These are phyloP conservation scores for Drosophila recens DNA, from an alignment of 2,888 invertebrate species.

Conservation along the genomic window DNA sequence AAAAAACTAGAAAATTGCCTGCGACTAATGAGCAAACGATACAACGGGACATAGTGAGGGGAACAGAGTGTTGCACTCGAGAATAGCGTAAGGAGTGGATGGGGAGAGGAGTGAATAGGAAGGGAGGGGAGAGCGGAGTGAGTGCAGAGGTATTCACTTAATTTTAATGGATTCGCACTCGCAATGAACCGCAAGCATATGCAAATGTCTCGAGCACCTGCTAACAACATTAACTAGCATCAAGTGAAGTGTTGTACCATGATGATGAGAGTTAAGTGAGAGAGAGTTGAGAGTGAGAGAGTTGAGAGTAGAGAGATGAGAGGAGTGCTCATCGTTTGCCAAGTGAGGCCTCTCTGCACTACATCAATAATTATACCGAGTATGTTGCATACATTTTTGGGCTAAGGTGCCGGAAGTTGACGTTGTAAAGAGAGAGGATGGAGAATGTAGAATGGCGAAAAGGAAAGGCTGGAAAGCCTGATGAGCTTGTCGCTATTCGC, in stretches of 20 bases:
- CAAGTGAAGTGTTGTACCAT: conserved; percentile 42
- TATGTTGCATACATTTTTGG: conserved; percentile 75
- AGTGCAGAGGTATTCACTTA: conserved; percentile 48
- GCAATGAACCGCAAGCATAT: conserved; percentile 77
- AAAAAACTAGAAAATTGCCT: conserved; percentile 55
- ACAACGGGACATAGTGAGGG: conserved; percentile 3
- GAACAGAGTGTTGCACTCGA: conserved; percentile 8
- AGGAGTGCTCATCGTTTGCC: conserved; percentile 58
- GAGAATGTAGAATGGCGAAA: background rate
- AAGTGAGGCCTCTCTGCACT: conserved; percentile 52
- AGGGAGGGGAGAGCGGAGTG: background rate
- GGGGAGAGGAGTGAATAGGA: background rate
- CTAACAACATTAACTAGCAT: conserved; percentile 78
- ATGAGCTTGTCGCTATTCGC: conserved; percentile 36
- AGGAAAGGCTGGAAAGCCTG: background rate
- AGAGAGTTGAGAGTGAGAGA: background rate
- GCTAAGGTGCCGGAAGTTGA: conserved; percentile 21
- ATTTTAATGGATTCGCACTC: conserved; percentile 81
- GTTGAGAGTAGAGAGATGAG: conserved; percentile 1
- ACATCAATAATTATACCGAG: conserved; percentile 75
- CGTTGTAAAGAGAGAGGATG: background rate
- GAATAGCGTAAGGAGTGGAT: background rate
- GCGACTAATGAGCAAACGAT: conserved; percentile 75
- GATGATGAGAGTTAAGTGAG: background rate
- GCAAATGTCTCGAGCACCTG: conserved; percentile 81